Percentiles rank a stretch among this genome's conserved stretches.
These are phyloP conservation scores for Lamellibrachia luymesi DNA, from an alignment of 1,140 invertebrate genomes.

Conservation along the genomic window DNA sequence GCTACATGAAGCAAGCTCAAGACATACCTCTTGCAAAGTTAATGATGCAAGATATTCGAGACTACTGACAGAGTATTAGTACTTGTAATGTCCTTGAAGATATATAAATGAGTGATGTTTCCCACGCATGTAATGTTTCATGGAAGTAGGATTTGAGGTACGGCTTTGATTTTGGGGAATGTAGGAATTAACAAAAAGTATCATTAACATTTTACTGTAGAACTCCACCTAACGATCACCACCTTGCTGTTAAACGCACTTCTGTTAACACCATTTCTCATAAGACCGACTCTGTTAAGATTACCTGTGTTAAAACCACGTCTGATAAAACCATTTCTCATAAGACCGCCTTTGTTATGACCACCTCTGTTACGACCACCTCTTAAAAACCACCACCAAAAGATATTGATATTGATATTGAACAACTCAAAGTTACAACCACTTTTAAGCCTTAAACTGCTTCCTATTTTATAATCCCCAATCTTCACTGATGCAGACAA, in stretches of 20 bases:
- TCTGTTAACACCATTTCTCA: too few species aligned
- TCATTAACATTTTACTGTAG: neutral
- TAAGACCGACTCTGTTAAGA: too few species aligned
- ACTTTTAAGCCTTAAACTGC: neutral
- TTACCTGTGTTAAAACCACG: too few species aligned
- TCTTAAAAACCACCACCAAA: neutral
- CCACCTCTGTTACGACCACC: neutral
- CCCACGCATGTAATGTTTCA: neutral
- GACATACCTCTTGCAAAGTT: neutral
- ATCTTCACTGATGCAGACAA: neutral
- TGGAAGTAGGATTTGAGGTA: neutral
- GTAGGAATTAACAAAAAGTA: neutral
- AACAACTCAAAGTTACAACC: neutral
- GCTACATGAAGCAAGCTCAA: neutral
- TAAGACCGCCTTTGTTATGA: too few species aligned
- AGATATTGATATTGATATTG: neutral
- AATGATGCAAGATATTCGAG: neutral
- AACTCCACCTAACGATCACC: neutral
- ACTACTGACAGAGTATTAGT: neutral
- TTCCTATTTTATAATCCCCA: neutral
- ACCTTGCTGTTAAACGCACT: neutral
- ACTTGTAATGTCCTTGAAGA: neutral
- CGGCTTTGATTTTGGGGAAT: neutral
- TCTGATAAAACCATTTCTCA: too few species aligned
- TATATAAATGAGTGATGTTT: neutral